phyloP scores from a whole-genome alignment of 2,888 invertebrate genomes.

The Caenorhabditis macrosperma region DNA sequence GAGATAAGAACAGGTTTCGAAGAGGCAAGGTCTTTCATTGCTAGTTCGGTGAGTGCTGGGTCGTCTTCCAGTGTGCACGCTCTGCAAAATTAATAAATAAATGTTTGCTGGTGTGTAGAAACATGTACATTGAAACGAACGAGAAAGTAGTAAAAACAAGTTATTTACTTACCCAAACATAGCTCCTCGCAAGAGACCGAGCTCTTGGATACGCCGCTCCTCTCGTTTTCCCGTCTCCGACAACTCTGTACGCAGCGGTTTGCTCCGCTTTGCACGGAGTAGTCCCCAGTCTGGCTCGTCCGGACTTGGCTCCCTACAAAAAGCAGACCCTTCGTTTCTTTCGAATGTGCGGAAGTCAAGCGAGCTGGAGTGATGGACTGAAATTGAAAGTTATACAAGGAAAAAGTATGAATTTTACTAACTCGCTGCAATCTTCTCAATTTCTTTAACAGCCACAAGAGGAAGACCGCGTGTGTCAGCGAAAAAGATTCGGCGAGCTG shows the following conservation, averaged over 20 bases:
- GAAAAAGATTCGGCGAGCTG: constrained; percentile 4
- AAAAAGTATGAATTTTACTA: background rate
- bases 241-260: background rate
- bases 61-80: background rate
- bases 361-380: constrained; percentile 35
- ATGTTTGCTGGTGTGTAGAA: background rate
- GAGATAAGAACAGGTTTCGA: constrained; percentile 12
- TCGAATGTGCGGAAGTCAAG: constrained; percentile 27
- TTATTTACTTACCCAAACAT: constrained; percentile 50
- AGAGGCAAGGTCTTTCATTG: background rate
- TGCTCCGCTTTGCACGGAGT: background rate
- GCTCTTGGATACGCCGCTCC: constrained; percentile 12
- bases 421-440: constrained; percentile 33
- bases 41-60: constrained; percentile 9
- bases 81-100: constrained; percentile 22
- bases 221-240: constrained; percentile 20
- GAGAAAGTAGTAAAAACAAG: background rate
- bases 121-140: no score
- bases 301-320: background rate
- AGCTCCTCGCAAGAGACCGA: constrained; percentile 25
- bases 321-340: constrained; percentile 2
- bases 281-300: constrained; percentile 23
- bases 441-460: constrained; percentile 12
- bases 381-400: background rate
- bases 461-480: constrained; percentile 25